phyloP scores from a whole-genome alignment of 2,113 vertebrate species.

The Lonchura striata region DNA sequence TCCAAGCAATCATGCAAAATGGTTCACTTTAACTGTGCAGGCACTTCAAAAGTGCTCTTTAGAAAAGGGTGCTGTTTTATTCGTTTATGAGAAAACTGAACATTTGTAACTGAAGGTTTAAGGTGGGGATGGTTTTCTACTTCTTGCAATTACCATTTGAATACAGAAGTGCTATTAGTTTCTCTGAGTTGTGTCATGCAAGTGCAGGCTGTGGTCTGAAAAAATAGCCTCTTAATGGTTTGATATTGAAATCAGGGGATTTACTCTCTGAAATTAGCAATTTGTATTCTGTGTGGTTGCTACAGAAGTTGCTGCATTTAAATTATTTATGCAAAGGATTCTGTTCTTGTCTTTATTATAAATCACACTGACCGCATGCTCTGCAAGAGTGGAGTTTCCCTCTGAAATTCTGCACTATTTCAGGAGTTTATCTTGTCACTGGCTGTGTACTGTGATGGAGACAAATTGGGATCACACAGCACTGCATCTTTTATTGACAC shows the following conservation, averaged over 20 bases:
- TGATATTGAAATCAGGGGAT: slow-evolving; percentile 59
- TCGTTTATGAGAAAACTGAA: slow-evolving; percentile 15
- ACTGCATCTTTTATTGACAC: not conserved
- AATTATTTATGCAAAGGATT: slow-evolving; percentile 69
- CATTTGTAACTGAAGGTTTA: not conserved
- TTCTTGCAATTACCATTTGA: slow-evolving; percentile 32
- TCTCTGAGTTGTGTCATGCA: not conserved
- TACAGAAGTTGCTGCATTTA: slow-evolving; percentile 52
- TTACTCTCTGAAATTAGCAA: slow-evolving; percentile 51
- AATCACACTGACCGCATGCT: not conserved
- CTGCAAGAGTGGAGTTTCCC: not conserved
- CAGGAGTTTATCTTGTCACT: not conserved
- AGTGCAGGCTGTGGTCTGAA: not conserved
- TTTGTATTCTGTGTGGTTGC: slow-evolving; percentile 63
- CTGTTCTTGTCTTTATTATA: slow-evolving; percentile 47
- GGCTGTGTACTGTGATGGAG: not conserved
- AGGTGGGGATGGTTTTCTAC: not conserved
- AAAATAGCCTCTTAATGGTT: slow-evolving; percentile 2
- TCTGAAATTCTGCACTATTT: slow-evolving; percentile 19
- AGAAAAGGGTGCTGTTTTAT: not conserved
- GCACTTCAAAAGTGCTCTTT: not conserved
- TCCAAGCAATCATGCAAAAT: not conserved
- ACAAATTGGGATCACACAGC: not conserved
- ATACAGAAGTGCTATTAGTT: not conserved
- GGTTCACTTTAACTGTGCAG: not conserved